Base-by-base conservation (phyloP, 1,140 invertebrate species). In the Eupristina koningsbergeri region DNA sequence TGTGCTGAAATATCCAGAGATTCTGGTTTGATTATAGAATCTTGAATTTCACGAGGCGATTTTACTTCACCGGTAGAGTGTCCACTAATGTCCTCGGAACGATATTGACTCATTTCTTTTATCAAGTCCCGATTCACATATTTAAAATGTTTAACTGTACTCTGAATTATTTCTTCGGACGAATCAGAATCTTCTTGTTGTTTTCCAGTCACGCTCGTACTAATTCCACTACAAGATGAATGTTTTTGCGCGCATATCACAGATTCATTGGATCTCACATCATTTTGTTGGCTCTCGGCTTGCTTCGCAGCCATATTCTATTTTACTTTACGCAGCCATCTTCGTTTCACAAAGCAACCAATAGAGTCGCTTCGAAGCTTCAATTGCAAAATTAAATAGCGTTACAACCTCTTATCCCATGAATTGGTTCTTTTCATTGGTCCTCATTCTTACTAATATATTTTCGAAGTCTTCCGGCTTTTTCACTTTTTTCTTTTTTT, bases 221-320 rank as follows among this genome's bases (percentile, higher is more conserved):
- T 93, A 89, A 89, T 91, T 78, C 88, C 89, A 87, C 89, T 86
- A 53, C 50, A 29, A 31, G 61, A 26, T 9, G 53, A 47, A 41
- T 83, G 91, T 88, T 93, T 92, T 88, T 91, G 90, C 86, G 88
- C 88, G 88, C 90, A 91, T 89, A 93, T 93, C 89, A 92, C 92
- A 87, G 89, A 90, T 88, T 93, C 92, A 89, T 91, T 90, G 86
- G 89, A 89, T 90, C 93, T 93, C 89, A 93, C 92, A 92, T 93
- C 93, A 91, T 93, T 93, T 92, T 93, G 93, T 91, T 93, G 93
- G 90, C 91, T 93, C 92, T 94, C 93, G 91, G 93, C 93, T 93
- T 93, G 93, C 91, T 93, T 93, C 90, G 93, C 93, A 93, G 93
- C 93, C 93, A 94, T 94, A 91, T 93, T 93, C 88, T 88, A n/a